Evolutionary conservation across 2,888 invertebrate genomes (phyloP).

Genomic region (Drosophila helvetica): DNA sequence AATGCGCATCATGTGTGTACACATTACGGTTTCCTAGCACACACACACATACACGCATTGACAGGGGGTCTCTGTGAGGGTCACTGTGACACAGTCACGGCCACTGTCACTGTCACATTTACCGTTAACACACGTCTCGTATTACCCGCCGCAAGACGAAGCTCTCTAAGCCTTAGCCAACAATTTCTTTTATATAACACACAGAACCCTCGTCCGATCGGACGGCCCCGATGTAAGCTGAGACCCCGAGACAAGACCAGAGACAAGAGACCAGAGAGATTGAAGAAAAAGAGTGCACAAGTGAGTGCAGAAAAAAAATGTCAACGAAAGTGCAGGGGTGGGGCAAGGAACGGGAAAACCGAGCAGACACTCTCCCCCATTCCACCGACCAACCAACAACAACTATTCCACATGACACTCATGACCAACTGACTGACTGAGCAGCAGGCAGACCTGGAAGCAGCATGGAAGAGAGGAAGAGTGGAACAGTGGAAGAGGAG

Average conservation of each 20-base stretch:
- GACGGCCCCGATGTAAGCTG: constrained; percentile 53
- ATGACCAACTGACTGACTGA: constrained; percentile 83
- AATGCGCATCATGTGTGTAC: constrained; percentile 56
- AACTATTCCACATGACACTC: constrained; percentile 68
- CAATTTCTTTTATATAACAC: constrained; percentile 33
- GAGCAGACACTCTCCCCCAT: constrained; percentile 2
- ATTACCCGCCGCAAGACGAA: constrained; percentile 46
- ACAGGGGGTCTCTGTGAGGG: not conserved
- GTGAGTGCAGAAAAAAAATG: constrained; percentile 28
- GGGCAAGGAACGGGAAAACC: constrained; percentile 10
- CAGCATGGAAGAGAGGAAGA: not conserved
- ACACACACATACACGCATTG: constrained; percentile 17
- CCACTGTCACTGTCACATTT: constrained; percentile 37
- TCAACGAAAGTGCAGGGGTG: constrained; percentile 42
- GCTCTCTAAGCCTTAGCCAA: constrained; percentile 22
- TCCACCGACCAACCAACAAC: constrained; percentile 38
- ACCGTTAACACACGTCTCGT: constrained; percentile 50
- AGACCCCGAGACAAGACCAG: constrained; percentile 38
- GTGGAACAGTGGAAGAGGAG: not conserved
- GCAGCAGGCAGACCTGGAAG: constrained; percentile 28
- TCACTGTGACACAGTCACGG: constrained; percentile 18
- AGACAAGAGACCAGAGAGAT: constrained; percentile 12
- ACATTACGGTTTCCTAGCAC: too few species aligned
- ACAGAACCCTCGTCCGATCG: constrained; percentile 31
- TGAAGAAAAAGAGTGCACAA: constrained; percentile 15